A percentile compares a stretch with the other conserved stretches of the same genome.
Conservation (phyloP, 2,797 vertebrate species). For the Rallus crepitans region DNA sequence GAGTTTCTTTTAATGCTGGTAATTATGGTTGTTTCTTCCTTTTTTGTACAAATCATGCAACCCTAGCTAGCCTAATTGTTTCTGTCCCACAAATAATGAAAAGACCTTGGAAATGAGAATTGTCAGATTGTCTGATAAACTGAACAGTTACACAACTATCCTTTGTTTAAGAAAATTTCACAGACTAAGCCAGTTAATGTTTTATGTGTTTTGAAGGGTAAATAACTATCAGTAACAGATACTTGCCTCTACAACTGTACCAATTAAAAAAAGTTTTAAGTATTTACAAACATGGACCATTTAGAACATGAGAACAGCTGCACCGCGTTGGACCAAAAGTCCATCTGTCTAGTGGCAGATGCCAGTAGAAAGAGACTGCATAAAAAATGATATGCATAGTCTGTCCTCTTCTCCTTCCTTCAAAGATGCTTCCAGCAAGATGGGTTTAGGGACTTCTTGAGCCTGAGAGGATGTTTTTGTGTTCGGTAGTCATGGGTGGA, state of each 20-base stretch:
- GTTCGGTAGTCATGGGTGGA: background rate
- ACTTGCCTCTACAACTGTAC: background rate
- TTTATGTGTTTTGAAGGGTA: background rate
- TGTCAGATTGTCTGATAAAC: background rate
- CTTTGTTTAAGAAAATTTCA: background rate
- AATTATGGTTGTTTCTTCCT: background rate
- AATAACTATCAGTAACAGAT: background rate
- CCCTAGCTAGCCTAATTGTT: background rate
- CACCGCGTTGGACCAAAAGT: accelerated
- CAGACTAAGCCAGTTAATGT: background rate
- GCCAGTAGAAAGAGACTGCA: background rate
- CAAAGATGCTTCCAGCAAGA: background rate
- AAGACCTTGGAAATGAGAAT: background rate
- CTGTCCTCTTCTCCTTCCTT: background rate
- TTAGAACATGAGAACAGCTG: background rate
- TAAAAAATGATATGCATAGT: background rate
- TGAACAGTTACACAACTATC: background rate
- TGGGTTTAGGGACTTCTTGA: background rate
- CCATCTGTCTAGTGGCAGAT: background rate
- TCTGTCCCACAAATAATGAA: background rate
- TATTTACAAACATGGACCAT: background rate
- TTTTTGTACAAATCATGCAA: background rate
- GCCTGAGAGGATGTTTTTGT: background rate
- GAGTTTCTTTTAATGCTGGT: background rate
- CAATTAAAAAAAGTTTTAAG: background rate